Conservation (phyloP, 2,113 vertebrate species). For the Uria lomvia region DNA sequence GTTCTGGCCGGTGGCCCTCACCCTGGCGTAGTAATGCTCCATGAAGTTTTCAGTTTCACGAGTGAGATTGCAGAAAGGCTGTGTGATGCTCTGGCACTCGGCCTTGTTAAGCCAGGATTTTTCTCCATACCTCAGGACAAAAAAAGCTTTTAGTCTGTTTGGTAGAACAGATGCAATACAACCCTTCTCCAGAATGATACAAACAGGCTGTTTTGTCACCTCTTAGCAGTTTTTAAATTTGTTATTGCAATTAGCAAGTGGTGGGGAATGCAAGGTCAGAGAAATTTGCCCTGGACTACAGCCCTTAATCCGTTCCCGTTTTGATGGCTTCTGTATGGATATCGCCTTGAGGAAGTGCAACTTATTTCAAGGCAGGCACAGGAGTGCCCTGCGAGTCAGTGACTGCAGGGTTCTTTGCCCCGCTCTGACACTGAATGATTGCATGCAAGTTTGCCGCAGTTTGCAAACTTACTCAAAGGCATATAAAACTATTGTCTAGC, state of each 20-base stretch:
- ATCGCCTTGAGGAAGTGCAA: neutral
- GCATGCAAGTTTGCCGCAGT: neutral
- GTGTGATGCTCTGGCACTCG: slow-evolving; percentile 66
- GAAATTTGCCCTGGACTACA: neutral
- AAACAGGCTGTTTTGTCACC: neutral
- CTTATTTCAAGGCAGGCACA: neutral
- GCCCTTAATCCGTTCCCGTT: neutral
- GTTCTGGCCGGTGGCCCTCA: neutral
- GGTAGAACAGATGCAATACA: neutral
- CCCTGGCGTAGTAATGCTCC: slow-evolving; percentile 61
- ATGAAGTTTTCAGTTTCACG: slow-evolving; percentile 44
- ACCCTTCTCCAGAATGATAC: neutral
- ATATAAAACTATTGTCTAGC: neutral
- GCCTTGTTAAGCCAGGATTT: slow-evolving; percentile 62
- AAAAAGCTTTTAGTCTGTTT: neutral
- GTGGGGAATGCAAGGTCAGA: neutral
- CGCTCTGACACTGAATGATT: neutral
- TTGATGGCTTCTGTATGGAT: neutral
- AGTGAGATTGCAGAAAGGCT: slow-evolving; percentile 71
- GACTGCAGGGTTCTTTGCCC: neutral
- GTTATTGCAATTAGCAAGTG: neutral
- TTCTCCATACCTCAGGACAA: slow-evolving; percentile 69
- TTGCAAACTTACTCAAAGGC: neutral
- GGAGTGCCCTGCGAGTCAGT: neutral
- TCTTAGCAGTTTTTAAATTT: neutral